Base-by-base conservation (phyloP, 2,797 vertebrate genomes). In the Rhinella marina region DNA sequence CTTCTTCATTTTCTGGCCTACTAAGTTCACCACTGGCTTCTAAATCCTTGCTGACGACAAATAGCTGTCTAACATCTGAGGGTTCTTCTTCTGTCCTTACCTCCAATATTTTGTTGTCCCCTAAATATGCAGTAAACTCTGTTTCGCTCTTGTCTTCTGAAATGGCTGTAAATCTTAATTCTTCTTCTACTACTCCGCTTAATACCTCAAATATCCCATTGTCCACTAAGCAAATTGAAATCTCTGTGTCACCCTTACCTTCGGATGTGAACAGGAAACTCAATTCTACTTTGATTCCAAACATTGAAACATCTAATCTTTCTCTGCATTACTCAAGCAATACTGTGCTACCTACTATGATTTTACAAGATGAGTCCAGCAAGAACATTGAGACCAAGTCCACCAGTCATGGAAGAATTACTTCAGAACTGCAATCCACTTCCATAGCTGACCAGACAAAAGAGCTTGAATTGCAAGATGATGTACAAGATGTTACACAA, bases 101-200 rank as follows among this genome's bases (percentile, higher is more conserved):
- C n/a, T 70, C 80, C n/a, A 23, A 50, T 29, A 5, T 61, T 23
- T 84, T 75, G 19, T 54, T 57, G 12, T 25, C 70, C 14, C 6
- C 52, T 72, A 84, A 84, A 16, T 41, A 32, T 84, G 81, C 61
- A 29, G 48, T 78, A 56, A 78, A 52, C 23, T 48, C 87, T 14
- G 21, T 27, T 1, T 17, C 50, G 56, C 23, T n/a, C 25, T 41
- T 76, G 17, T 12, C 57, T 76, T 56, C 82, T 72, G 75, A 32
- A 19, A 5, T 12, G 19, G 13, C 61, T 50, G 10, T 27, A 13
- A 76, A 56, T 25, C 16, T 21, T 13, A 32, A 50, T 56, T 59
- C 59, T 41, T 80, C 62, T 77, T 70, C 79, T 8, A 13, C 50
- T 68, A 8, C 75, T 72, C 19, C 32, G 9, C 19, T 54, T 86